Base-by-base conservation (phyloP, 2,113 vertebrate genomes). In the Xiphophorus maculatus region DNA sequence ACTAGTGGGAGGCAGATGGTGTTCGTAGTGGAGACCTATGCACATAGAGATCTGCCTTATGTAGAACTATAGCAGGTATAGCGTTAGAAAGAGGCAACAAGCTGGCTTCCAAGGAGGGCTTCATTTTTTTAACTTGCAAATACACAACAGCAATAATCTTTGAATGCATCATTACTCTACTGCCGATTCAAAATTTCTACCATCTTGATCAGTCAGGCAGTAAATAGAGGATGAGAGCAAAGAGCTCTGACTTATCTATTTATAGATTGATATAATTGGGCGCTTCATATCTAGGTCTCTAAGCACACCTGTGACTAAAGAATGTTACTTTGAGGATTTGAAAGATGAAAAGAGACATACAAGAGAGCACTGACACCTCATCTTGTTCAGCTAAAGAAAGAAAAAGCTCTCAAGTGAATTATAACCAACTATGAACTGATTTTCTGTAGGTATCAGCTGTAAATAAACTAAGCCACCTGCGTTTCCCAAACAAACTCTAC, bases 1-100 rank as follows among this genome's bases (percentile, higher is more conserved):
- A 86, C 61, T 69, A 35, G 69, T 66, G 65, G 44, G 61, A 77
- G n/a, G 80, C 89, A 89, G 87, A 91, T 89, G 91, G 88, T 40
- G 0, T 74, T 60, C 87, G 71, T 71, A 69, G 73, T 81, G 84
- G 88, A 83, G 83, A 83, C 82, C 75, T 80, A 28, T 67, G 63
- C 60, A 2, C 83, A 70, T 17, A 75, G 64, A 85, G 85, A 44
- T 76, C 12, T 67, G 51, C 83, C 73, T 82, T 76, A 73, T 81
- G 66, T 72, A 75, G 58, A 69, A 17, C 33, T 28, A 44, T 44
- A 28, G 64, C 63, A 54, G 58, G 10, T 70, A 25, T 27, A 63
- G 68, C 33, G 14, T 19, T 67, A 22, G 37, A 80, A 12, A 77
- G 76, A 83, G 62, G 81, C 71, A 80, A 81, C 76, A 63, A 51